These are phyloP conservation scores for Amiota mariae DNA, from an alignment of 2,888 invertebrate genomes.

Conservation along the genomic window DNA sequence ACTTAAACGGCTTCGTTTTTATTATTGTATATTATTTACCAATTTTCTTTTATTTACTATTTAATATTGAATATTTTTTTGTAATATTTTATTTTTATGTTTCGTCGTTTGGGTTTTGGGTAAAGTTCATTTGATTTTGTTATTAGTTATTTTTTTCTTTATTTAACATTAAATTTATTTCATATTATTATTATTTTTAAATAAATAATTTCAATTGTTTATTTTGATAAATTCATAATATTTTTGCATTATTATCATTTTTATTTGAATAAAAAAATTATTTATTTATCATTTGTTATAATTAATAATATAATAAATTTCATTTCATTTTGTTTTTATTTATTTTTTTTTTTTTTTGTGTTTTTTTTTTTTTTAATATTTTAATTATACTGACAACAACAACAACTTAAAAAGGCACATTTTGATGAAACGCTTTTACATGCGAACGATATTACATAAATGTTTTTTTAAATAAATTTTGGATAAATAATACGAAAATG, in stretches of 20 bases:
- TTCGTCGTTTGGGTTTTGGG: no score
- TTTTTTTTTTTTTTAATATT: constrained; percentile 32
- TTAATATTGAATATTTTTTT: no score
- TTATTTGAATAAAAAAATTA: constrained; percentile 1
- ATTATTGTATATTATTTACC: no score
- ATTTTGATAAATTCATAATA: neutral
- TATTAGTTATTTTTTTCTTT: no score
- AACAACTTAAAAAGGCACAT: constrained; percentile 71
- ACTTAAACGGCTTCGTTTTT: no score
- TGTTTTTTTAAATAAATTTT: neutral
- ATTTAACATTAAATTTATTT: no score
- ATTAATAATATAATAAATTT: constrained; percentile 26
- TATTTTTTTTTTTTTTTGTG: constrained; percentile 27
- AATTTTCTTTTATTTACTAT: no score
- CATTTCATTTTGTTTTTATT: constrained; percentile 9
- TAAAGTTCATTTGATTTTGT: no score
- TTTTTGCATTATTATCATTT: constrained; percentile 8
- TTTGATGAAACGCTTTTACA: constrained; percentile 66
- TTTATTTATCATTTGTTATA: neutral
- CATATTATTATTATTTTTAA: no score
- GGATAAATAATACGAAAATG: constrained; percentile 6
- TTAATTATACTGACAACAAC: constrained; percentile 52
- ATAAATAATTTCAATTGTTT: no score
- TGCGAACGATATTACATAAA: constrained; percentile 26
- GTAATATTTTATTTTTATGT: no score